A percentile compares a stretch with the other conserved stretches of the same genome.
These are phyloP conservation scores for Ectropis crepuscularia DNA, from an alignment of 2,888 invertebrate genomes.

Conservation along the genomic window DNA sequence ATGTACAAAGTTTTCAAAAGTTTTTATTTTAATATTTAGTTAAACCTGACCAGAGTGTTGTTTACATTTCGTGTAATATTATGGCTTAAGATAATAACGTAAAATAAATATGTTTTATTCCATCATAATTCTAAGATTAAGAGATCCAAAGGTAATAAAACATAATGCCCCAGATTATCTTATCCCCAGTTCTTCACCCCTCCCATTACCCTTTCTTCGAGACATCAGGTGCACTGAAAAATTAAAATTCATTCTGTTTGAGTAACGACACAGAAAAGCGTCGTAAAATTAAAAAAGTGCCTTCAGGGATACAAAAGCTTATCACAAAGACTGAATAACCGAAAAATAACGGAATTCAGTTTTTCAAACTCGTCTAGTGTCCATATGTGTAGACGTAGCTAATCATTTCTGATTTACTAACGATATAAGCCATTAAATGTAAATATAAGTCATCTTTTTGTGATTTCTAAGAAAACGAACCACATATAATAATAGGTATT, in stretches of 20 bases:
- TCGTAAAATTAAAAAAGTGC: conserved; percentile 77
- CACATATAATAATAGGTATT: no score
- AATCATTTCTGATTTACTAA: no score
- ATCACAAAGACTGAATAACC: conserved; percentile 10
- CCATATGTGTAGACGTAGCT: no score
- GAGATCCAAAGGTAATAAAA: conserved; percentile 24
- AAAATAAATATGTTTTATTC: not conserved
- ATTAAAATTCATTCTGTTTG: conserved; percentile 61
- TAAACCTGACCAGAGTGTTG: no score
- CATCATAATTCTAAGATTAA: not conserved
- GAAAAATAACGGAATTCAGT: not conserved
- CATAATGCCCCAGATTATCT: conserved; percentile 27
- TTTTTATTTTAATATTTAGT: no score
- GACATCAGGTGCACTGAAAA: conserved; percentile 59
- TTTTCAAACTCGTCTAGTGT: no score
- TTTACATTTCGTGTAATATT: no score
- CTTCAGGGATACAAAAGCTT: conserved; percentile 32
- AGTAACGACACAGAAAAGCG: conserved; percentile 66
- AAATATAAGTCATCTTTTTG: no score
- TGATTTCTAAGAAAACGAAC: no score
- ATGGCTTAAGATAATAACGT: not conserved
- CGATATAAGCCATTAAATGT: no score
- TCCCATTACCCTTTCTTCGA: conserved; percentile 36
- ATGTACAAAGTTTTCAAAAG: no score
- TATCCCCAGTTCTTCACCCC: conserved; percentile 18